A percentile compares a stretch with the other conserved stretches of the same genome.
Conservation (phyloP, 2,113 vertebrate species). For the Muntiacus reevesi region DNA sequence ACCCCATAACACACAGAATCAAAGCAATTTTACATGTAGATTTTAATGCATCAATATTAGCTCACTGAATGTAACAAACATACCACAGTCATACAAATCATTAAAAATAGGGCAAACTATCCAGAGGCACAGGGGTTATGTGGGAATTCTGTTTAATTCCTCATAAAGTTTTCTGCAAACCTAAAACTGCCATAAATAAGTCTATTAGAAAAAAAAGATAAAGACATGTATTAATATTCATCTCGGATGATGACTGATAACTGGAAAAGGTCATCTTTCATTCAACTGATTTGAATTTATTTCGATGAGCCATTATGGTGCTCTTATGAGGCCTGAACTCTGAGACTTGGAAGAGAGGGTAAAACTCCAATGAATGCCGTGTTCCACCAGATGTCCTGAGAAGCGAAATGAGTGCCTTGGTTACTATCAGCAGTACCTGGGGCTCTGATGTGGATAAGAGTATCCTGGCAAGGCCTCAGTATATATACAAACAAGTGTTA, state of each 20-base stretch:
- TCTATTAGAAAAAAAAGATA: neutral
- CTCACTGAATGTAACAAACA: neutral
- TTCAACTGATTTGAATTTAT: neutral
- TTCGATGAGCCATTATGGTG: neutral
- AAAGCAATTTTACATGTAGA: neutral
- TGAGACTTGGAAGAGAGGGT: neutral
- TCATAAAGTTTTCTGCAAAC: neutral
- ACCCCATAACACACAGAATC: neutral
- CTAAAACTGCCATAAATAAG: neutral
- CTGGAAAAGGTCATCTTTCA: neutral
- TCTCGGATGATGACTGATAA: neutral
- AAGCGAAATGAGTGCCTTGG: neutral
- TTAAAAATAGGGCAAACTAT: neutral
- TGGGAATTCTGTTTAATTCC: neutral
- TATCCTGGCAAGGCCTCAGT: neutral
- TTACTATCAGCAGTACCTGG: neutral
- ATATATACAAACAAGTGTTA: neutral
- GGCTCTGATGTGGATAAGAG: neutral
- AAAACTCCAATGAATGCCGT: neutral
- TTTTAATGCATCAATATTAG: neutral
- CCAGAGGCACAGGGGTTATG: neutral
- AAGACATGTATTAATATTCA: neutral
- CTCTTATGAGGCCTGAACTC: neutral
- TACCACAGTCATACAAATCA: neutral
- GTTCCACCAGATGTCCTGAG: neutral